Evolutionary conservation across 1,140 invertebrate species (phyloP).

Genomic region (Drosophila nigromelanica): DNA sequence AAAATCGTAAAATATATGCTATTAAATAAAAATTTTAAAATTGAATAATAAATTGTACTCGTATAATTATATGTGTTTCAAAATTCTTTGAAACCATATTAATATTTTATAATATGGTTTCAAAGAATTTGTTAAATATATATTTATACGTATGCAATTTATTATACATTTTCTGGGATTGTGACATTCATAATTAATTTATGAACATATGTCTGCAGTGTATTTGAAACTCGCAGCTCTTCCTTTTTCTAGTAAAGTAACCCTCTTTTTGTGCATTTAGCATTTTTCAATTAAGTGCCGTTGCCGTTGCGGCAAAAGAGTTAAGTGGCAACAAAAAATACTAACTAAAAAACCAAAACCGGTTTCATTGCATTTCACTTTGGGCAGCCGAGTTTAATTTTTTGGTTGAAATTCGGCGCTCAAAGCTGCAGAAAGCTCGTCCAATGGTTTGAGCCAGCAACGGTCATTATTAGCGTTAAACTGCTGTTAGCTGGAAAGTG

Average conservation of each 20-base stretch:
- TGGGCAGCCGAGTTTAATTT: conserved; percentile 29
- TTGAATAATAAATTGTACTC: too few relatives aligned
- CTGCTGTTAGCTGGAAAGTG: conserved; percentile 60
- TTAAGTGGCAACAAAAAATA: conserved; percentile 22
- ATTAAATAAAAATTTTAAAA: too few relatives aligned
- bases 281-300: conserved; percentile 64
- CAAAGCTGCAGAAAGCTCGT: conserved; percentile 57
- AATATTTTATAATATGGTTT: too few relatives aligned
- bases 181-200: too few relatives aligned
- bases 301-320: conserved; percentile 61
- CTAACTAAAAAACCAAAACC: conserved; percentile 35
- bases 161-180: too few relatives aligned
- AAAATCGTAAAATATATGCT: too few relatives aligned
- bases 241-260: conserved; percentile 46
- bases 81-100: too few relatives aligned
- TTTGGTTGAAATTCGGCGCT: conserved; percentile 23
- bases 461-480: conserved; percentile 15
- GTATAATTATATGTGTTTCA: too few relatives aligned
- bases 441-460: conserved; percentile 42
- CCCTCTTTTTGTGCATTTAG: conserved; percentile 45
- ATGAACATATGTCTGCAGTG: background rate
- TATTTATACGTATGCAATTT: too few relatives aligned
- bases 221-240: background rate
- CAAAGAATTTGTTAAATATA: too few relatives aligned
- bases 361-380: conserved; percentile 71